phyloP scores from a whole-genome alignment of 2,888 invertebrate species.

The Dryadula phaetusa region DNA sequence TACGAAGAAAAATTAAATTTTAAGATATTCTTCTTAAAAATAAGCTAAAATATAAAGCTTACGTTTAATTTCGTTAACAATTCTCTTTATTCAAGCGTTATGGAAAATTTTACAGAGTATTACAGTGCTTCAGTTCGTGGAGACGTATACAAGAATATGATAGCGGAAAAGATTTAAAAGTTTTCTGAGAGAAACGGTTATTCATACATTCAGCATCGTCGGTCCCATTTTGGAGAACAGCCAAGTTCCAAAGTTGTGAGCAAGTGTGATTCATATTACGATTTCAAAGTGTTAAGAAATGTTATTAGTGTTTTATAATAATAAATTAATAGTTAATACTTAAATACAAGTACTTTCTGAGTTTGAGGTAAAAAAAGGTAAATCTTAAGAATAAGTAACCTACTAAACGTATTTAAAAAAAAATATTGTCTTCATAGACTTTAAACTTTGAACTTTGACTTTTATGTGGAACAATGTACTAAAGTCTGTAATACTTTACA shows the following conservation, averaged over 20 bases:
- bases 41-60: not conserved
- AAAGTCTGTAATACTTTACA: too few relatives aligned
- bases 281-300: slow-evolving; percentile 22
- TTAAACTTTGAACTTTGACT: too few relatives aligned
- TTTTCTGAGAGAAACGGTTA: slow-evolving; percentile 36
- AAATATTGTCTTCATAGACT: too few relatives aligned
- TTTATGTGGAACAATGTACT: too few relatives aligned
- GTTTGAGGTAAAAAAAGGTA: too few relatives aligned
- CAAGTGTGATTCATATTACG: slow-evolving; percentile 37
- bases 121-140: not conserved
- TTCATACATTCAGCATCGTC: slow-evolving; percentile 30
- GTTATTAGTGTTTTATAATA: slow-evolving; percentile 14
- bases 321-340: too few relatives aligned
- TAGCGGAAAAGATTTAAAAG: slow-evolving; percentile 29
- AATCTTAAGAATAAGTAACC: too few relatives aligned
- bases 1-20: too few relatives aligned
- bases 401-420: too few relatives aligned
- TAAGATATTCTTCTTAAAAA: too few relatives aligned
- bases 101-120: not conserved
- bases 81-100: slow-evolving; percentile 5
- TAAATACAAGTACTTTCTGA: too few relatives aligned
- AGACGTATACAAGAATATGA: slow-evolving; percentile 15
- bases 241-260: slow-evolving; percentile 31
- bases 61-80: not conserved
- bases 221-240: slow-evolving; percentile 19